These are phyloP conservation scores for Drosophila orena DNA, from an alignment of 1,140 invertebrate genomes.

Conservation along the genomic window DNA sequence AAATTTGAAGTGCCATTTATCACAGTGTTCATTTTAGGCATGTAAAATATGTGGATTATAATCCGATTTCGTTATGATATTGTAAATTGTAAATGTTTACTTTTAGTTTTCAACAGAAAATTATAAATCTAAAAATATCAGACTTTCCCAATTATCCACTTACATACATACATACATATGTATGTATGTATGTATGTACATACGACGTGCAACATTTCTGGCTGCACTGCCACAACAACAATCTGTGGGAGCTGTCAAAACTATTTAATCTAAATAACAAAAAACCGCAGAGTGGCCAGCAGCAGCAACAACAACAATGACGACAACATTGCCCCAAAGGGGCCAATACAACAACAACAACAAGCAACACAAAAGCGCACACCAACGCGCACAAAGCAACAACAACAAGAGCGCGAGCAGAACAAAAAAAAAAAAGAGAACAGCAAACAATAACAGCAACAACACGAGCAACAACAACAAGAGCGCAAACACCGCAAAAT, in stretches of 20 bases:
- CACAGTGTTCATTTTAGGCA: not conserved
- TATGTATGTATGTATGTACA: too few species aligned
- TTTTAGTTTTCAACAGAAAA: not conserved
- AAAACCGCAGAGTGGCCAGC: constrained; percentile 54
- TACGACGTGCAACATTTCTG: constrained; percentile 9
- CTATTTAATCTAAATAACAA: constrained; percentile 80
- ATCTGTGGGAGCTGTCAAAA: constrained; percentile 67
- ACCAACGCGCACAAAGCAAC: constrained; percentile 28
- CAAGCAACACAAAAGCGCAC: constrained; percentile 34
- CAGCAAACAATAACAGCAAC: constrained; percentile 53
- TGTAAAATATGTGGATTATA: too few species aligned
- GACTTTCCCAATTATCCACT: not conserved
- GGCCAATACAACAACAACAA: constrained; percentile 23
- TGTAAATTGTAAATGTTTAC: not conserved
- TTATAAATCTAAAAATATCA: not conserved
- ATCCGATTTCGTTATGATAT: not conserved
- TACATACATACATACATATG: not conserved
- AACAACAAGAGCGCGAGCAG: constrained; percentile 40
- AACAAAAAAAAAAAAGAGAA: constrained; percentile 65
- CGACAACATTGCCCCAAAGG: constrained; percentile 15
- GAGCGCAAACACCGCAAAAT: constrained; percentile 82
- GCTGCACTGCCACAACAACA: constrained; percentile 3
- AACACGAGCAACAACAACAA: constrained; percentile 63
- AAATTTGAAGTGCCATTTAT: too few species aligned
- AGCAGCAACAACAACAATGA: constrained; percentile 14